Evolutionary conservation across 2,888 invertebrate genomes (phyloP).

Genomic region (Dolichomitus sp.): DNA sequence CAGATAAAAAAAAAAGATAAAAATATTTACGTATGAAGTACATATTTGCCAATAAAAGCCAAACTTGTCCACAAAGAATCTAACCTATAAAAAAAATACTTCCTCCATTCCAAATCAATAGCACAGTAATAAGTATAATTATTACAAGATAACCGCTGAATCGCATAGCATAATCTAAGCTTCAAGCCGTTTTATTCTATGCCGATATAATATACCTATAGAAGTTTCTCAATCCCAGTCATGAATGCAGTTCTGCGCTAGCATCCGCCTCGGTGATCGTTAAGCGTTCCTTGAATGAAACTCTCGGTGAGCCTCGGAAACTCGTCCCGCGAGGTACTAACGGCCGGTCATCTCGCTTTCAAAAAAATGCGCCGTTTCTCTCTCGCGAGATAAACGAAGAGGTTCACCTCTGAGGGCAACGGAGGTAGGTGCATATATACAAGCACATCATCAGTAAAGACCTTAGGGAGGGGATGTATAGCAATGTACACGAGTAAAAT

Average conservation of each 20-base stretch:
- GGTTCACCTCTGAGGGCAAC: slow-evolving; percentile 16
- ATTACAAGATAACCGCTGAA: slow-evolving; percentile 18
- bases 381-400: not conserved
- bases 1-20: too few relatives aligned
- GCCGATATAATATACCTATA: slow-evolving; percentile 34
- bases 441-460: not conserved
- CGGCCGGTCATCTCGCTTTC: slow-evolving; percentile 56
- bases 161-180: slow-evolving; percentile 35
- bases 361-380: slow-evolving; percentile 30
- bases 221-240: slow-evolving; percentile 51
- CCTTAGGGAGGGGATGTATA: not conserved
- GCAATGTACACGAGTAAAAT: not conserved
- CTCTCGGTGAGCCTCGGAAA: slow-evolving; percentile 54
- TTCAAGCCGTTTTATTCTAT: not conserved
- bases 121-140: slow-evolving; percentile 19
- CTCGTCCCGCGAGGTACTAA: slow-evolving; percentile 53
- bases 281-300: slow-evolving; percentile 70
- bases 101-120: not conserved
- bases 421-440: not conserved
- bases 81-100: too few relatives aligned
- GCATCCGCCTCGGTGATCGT: slow-evolving; percentile 65
- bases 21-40: too few relatives aligned
- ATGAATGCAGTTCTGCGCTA: slow-evolving; percentile 60
- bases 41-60: too few relatives aligned
- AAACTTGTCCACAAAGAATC: too few relatives aligned